These are phyloP conservation scores for Homalodisca vitripennis DNA, from an alignment of 1,140 invertebrate genomes.

Conservation along the genomic window DNA sequence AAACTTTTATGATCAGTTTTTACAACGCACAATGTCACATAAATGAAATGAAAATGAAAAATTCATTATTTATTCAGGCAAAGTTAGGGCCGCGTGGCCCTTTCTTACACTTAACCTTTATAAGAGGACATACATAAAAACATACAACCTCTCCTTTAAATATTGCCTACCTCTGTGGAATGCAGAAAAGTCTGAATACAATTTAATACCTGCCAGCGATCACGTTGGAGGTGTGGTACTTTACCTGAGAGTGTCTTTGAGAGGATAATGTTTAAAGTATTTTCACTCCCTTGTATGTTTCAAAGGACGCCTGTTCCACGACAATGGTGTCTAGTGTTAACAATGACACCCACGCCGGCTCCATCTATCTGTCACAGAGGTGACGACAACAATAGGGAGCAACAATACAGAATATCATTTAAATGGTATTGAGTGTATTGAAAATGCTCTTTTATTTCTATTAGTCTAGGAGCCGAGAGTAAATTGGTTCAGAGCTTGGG, in stretches of 20 bases:
- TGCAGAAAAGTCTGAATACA: background rate
- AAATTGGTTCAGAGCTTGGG: no score
- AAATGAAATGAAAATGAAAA: no score
- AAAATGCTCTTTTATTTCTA: no score
- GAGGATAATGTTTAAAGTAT: background rate
- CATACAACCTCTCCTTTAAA: background rate
- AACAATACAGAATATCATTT: no score
- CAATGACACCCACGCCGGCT: background rate
- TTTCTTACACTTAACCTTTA: no score
- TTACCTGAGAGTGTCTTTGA: background rate
- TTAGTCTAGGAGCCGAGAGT: no score
- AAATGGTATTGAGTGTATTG: no score
- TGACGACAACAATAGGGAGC: no score
- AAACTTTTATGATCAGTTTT: no score
- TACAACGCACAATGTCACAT: no score
- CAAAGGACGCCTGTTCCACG: background rate
- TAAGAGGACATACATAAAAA: background rate
- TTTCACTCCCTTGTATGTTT: background rate
- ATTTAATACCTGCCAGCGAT: background rate
- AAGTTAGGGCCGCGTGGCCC: no score
- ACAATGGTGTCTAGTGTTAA: conserved; percentile 1
- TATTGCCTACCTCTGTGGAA: background rate
- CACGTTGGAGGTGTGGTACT: background rate
- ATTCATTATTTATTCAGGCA: no score
- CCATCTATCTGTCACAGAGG: background rate